Percentiles rank a stretch among this genome's conserved stretches.
Conservation (phyloP, 2,888 invertebrate genomes). For the Spilarctia lutea region DNA sequence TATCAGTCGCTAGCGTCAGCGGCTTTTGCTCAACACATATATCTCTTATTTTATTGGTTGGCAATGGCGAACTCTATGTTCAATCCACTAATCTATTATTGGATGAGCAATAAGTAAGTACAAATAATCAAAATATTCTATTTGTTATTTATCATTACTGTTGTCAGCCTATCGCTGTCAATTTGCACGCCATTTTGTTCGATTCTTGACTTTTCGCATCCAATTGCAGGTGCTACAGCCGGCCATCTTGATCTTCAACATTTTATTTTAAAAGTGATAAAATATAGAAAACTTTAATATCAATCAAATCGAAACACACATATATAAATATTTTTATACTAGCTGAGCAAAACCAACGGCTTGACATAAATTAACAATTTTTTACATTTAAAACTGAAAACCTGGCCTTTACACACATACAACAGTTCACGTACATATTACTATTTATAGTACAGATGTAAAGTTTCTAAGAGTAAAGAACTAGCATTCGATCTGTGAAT, state of each 20-base stretch:
- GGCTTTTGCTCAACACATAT: slow-evolving; percentile 93
- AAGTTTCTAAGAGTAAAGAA: not conserved
- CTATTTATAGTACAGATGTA: not conserved
- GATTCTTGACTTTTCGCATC: too few relatives aligned
- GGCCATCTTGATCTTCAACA: too few relatives aligned
- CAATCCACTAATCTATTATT: slow-evolving; percentile 96
- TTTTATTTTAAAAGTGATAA: too few relatives aligned
- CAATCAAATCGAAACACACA: too few relatives aligned
- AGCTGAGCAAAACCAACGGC: not conserved
- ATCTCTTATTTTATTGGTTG: slow-evolving; percentile 94
- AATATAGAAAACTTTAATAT: not conserved
- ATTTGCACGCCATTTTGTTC: too few relatives aligned
- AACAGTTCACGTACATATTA: not conserved
- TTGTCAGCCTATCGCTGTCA: too few relatives aligned
- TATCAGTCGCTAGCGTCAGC: slow-evolving; percentile 88
- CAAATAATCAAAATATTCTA: not conserved
- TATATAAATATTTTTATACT: too few relatives aligned
- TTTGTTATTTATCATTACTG: too few relatives aligned
- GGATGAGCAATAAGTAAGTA: slow-evolving; percentile 95
- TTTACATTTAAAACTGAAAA: not conserved
- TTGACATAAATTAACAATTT: not conserved
- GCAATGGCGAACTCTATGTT: slow-evolving; percentile 98
- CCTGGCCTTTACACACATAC: not conserved
- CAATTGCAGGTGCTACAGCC: too few relatives aligned
- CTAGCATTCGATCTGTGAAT: not conserved